Evolutionary conservation across 2,888 invertebrate genomes (phyloP), one percentile per base, ranked within the genome.

Genomic region (Eupithecia dodoneata): DNA sequence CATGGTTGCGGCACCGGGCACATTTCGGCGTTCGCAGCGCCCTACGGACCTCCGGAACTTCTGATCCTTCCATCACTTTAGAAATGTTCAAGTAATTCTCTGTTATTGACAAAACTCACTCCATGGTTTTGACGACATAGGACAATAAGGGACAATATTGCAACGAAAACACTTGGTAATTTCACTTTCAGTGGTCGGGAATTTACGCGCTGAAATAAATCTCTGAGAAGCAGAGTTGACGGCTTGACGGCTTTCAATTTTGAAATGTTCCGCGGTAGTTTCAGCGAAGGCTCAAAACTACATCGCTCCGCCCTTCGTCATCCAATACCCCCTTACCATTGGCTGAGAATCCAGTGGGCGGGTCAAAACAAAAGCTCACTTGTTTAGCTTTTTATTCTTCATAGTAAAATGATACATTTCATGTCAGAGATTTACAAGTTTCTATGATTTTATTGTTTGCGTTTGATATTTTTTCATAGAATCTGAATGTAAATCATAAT

Each of bases 1-100:
- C 98, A 87, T 98, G 98, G 92, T 98, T 98, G 74, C 98, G 94
- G 84, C 96, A 96, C 18, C 96, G 91, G 3, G 96, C 96, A 85
- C 96, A 96, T 89, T 96, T 96, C 71, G 96, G 96, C 66, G 96
- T 96, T 79, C 96, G 91, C 80, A 96, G 85, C 72, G 92, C 88
- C 84, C 91, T 94, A 49, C 91, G 87, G 72, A 72, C 69, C 49
- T 69, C 72, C 71, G 74, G 90, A 83, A 85, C 89, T 83, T 82
- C 80, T 42, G 80, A 79, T 89, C 88, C 49, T 65, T 72, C 65
- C 45, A 74, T 74, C 77, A 74, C 73, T 79, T 69, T 74, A 78
- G 13, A 66, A 42, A 41, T 42, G 6, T 5, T 45, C 3, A 45
- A 44, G 13, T 45, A 45, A 45, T 42, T 2, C n/a, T 70, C 47